Base-by-base conservation (phyloP, 2,888 invertebrate species). In the Coleophora deauratella region DNA sequence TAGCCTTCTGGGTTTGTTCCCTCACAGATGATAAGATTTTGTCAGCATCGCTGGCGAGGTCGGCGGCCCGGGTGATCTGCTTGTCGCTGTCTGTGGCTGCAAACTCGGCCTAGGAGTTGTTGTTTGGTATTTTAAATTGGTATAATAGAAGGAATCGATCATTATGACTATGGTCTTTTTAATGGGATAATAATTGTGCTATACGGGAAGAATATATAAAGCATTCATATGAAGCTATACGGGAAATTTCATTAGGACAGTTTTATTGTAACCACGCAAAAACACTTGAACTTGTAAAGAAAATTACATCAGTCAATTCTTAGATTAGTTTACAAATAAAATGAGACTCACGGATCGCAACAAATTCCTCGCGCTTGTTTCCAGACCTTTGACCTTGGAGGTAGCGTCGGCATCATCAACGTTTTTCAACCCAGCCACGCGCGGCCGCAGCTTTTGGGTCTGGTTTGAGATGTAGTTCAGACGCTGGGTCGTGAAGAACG, bases 401-500 rank as follows among this genome's bases (percentile, higher is more conserved):
- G 90, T 81, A 0, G 91, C 86, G 0, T 91, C 90, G 0, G 76
- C 74, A 7, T 94, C 76, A 54, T 93, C 91, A 0, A 94, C 89
- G 36, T 87, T 89, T 35, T 84, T 90, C 0, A 94, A 73, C 0
- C 88, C 80, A 1, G 87, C 82, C 0, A 96, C 91, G 51, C 88
- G 87, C 0, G 94, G 94, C 43, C 87, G 79, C 1, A 97, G 76
- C 12, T 88, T 74, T 21, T 88, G 85, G 0, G 93, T 89, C 44
- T 93, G 90, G 35, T 93, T 89, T 52, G 94, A 91, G 56, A 96
- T 93, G 64, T 93, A 93, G 50, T 91, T 90, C 15, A 98, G 80
- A 14, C 94, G 90, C 64, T 94, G 93, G 27, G 93, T 91, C 0
- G 97, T 97, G 63, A 95, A 96, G 73, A 93, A 95, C 1, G 95